phyloP scores from a whole-genome alignment of 1,140 invertebrate species.

The Zaprionus inermis region DNA sequence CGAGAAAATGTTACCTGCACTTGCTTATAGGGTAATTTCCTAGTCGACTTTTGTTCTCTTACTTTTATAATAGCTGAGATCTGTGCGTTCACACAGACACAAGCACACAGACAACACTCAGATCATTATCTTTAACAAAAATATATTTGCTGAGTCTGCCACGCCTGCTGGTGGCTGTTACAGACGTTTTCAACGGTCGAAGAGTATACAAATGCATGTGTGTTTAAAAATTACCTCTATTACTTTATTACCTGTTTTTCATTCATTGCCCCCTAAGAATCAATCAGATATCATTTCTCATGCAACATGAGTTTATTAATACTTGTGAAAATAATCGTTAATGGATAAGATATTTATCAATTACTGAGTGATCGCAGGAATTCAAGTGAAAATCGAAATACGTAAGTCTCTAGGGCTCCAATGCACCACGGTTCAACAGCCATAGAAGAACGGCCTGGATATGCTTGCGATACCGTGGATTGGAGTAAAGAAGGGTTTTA shows the following conservation, averaged over 20 bases:
- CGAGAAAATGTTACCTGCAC: too few species aligned
- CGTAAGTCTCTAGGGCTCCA: conserved; percentile 35
- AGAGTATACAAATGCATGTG: too few species aligned
- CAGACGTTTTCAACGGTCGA: too few species aligned
- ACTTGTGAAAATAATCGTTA: conserved; percentile 16
- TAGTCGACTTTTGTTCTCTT: neutral
- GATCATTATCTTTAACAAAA: too few species aligned
- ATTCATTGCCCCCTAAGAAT: neutral
- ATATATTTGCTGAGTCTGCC: too few species aligned
- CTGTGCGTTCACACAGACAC: neutral
- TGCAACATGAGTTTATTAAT: conserved; percentile 17
- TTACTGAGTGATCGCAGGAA: neutral
- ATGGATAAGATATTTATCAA: conserved; percentile 18
- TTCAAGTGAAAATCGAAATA: neutral
- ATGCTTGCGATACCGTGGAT: conserved; percentile 67
- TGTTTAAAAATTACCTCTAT: neutral
- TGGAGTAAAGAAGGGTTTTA: conserved; percentile 62
- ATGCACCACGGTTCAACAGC: conserved; percentile 66
- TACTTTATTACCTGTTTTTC: too few species aligned
- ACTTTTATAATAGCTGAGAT: neutral
- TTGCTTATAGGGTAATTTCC: neutral
- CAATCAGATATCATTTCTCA: neutral
- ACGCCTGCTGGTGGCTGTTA: too few species aligned
- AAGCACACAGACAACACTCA: neutral
- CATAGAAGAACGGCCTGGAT: conserved; percentile 65